A percentile compares a stretch with the other conserved stretches of the same genome.
Evolutionary conservation across 2,113 vertebrate genomes (phyloP).

Genomic region (Percopsis transmontana): DNA sequence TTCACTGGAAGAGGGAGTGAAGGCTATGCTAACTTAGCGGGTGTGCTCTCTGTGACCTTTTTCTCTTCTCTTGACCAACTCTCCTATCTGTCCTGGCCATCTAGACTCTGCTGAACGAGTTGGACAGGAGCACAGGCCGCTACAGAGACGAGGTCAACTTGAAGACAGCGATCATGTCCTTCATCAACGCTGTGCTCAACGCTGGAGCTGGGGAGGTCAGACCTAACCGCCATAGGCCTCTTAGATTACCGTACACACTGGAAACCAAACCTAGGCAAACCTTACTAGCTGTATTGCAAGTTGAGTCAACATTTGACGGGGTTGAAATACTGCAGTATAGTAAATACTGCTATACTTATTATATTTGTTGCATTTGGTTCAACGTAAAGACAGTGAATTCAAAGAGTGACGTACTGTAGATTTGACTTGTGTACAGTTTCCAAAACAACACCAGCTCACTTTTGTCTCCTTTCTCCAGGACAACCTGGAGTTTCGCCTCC

Average conservation of each 20-base stretch:
- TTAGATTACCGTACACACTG: background rate
- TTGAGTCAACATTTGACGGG: too few relatives aligned
- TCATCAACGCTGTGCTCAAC: slow-evolving; percentile 96
- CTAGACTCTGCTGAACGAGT: slow-evolving; percentile 90
- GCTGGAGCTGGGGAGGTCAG: slow-evolving; percentile 94
- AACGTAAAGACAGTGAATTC: too few relatives aligned
- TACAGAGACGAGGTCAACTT: slow-evolving; percentile 96
- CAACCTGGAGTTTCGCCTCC: slow-evolving; percentile 95
- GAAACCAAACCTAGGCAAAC: background rate
- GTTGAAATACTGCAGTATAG: too few relatives aligned
- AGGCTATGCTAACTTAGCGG: slow-evolving; percentile 14
- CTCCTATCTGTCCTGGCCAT: background rate
- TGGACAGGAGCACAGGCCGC: slow-evolving; percentile 90
- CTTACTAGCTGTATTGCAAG: background rate
- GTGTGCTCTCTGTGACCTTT: slow-evolving; percentile 7
- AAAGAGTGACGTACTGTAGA: too few relatives aligned
- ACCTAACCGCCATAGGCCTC: background rate
- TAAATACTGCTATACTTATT: too few relatives aligned
- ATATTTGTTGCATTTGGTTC: too few relatives aligned
- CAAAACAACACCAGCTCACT: background rate
- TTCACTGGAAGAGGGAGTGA: slow-evolving; percentile 7
- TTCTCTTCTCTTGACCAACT: background rate
- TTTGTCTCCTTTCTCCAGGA: slow-evolving; percentile 77
- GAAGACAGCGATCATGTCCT: slow-evolving; percentile 98
- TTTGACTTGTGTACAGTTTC: too few relatives aligned